phyloP scores from a whole-genome alignment of 2,113 vertebrate genomes.

The Mormyrus iriodes region DNA sequence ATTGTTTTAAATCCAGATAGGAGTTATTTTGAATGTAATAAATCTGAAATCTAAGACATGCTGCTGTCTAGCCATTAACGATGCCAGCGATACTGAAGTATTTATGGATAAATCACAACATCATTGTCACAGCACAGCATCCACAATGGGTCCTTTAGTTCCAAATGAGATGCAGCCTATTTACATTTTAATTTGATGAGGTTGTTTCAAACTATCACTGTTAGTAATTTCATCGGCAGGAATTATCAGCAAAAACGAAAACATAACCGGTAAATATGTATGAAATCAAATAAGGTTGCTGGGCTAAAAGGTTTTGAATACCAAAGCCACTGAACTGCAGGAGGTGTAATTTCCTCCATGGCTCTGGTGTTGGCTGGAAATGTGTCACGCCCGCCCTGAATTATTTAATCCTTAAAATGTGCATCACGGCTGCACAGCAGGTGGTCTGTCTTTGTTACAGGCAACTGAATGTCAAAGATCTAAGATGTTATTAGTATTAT shows the following conservation, averaged over 20 bases:
- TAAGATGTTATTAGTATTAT: constrained; percentile 64
- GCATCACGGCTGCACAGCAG: constrained; percentile 87
- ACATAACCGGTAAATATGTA: constrained; percentile 74
- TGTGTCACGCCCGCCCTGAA: constrained; percentile 83
- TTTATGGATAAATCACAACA: background rate
- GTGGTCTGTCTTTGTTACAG: constrained; percentile 77
- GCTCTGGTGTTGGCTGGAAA: constrained; percentile 80
- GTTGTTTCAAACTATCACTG: constrained; percentile 68
- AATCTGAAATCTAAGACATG: constrained; percentile 19
- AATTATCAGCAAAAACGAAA: constrained; percentile 69
- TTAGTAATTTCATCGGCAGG: constrained; percentile 74
- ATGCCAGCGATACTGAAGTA: background rate
- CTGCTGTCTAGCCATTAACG: background rate
- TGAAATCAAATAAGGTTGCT: constrained; percentile 73
- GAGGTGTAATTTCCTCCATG: constrained; percentile 82
- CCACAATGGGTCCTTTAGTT: constrained; percentile 66
- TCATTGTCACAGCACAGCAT: constrained; percentile 15
- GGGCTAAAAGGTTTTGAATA: constrained; percentile 77
- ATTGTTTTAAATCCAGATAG: background rate
- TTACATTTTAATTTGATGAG: constrained; percentile 75
- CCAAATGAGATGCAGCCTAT: constrained; percentile 74
- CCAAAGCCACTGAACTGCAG: constrained; percentile 71
- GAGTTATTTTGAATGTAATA: background rate
- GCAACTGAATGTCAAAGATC: constrained; percentile 84
- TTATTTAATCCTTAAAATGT: constrained; percentile 95